Conservation (phyloP, 2,888 invertebrate genomes). For the Theristus sp. region DNA sequence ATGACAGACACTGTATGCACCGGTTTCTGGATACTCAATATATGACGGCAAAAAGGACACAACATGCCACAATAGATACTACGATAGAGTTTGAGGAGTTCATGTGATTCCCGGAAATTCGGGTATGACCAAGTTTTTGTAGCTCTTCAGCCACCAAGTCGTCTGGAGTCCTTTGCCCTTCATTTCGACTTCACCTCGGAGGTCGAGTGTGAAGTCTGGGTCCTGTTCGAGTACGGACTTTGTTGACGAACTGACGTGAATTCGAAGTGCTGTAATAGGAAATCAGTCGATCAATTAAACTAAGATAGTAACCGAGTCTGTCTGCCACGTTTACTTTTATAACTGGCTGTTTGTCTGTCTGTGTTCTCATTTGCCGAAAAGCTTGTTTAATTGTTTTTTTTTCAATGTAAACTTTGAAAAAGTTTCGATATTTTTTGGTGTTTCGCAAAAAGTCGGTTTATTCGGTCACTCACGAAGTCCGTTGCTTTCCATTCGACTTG, state of each 20-base stretch:
- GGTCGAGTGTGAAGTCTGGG: constrained; percentile 23
- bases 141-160: constrained; percentile 6
- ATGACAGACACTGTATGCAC: too few species aligned
- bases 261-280: constrained; percentile 19
- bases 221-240: constrained; percentile 20
- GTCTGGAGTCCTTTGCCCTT: constrained; percentile 22
- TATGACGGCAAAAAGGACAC: too few species aligned
- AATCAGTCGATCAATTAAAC: background rate
- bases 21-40: too few species aligned
- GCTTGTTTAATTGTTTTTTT: background rate
- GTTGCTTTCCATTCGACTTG: constrained; percentile 27
- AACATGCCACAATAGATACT: too few species aligned
- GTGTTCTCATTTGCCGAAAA: background rate
- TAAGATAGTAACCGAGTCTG: background rate
- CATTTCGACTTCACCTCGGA: constrained; percentile 28
- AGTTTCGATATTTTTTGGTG: background rate
- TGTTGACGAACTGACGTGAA: constrained; percentile 26
- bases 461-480: constrained; percentile 23
- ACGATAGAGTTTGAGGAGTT: too few species aligned
- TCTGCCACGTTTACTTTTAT: background rate
- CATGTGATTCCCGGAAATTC: background rate
- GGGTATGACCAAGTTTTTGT: background rate
- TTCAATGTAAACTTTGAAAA: background rate
- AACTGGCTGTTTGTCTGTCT: background rate
- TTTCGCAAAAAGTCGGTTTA: background rate